Conservation (phyloP, 2,113 vertebrate genomes). For the Agapornis roseicollis region DNA sequence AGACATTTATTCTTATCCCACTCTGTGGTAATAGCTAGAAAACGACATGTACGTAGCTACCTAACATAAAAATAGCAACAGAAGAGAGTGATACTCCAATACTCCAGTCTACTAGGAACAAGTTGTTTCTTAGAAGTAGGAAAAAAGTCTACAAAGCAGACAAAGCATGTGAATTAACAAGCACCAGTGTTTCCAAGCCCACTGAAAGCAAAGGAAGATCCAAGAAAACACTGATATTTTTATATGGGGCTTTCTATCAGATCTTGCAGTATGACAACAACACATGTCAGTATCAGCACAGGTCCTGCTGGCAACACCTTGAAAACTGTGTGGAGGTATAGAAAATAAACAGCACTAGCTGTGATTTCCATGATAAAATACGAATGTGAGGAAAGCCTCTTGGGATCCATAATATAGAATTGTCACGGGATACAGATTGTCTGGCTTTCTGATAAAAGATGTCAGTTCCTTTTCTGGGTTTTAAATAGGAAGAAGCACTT, state of each 20-base stretch:
- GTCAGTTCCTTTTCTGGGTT: conserved; percentile 79
- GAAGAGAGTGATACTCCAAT: background rate
- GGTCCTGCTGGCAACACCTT: conserved; percentile 84
- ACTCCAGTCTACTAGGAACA: conserved; percentile 17
- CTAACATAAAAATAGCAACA: background rate
- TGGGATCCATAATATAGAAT: conserved; percentile 85
- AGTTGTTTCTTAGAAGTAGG: conserved; percentile 31
- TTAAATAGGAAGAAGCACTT: conserved; percentile 78
- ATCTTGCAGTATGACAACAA: conserved; percentile 81
- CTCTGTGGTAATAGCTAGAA: background rate
- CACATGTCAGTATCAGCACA: conserved; percentile 78
- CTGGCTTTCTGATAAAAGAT: conserved; percentile 86
- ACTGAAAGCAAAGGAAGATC: conserved; percentile 64
- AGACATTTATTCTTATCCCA: background rate
- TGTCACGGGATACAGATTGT: conserved; percentile 80
- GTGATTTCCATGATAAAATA: conserved; percentile 82
- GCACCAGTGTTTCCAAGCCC: conserved; percentile 50
- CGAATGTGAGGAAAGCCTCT: conserved; percentile 75
- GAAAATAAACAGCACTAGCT: conserved; percentile 75
- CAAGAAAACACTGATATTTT: conserved; percentile 68
- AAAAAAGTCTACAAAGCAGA: conserved; percentile 28
- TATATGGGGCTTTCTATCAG: conserved; percentile 75
- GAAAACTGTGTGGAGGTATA: conserved; percentile 71
- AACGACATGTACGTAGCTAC: background rate
- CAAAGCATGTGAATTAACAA: conserved; percentile 45